A percentile compares a stretch with the other conserved stretches of the same genome.
These are phyloP conservation scores for Dolichallabes microphthalmus DNA, from an alignment of 2,113 vertebrate species.

Conservation along the genomic window DNA sequence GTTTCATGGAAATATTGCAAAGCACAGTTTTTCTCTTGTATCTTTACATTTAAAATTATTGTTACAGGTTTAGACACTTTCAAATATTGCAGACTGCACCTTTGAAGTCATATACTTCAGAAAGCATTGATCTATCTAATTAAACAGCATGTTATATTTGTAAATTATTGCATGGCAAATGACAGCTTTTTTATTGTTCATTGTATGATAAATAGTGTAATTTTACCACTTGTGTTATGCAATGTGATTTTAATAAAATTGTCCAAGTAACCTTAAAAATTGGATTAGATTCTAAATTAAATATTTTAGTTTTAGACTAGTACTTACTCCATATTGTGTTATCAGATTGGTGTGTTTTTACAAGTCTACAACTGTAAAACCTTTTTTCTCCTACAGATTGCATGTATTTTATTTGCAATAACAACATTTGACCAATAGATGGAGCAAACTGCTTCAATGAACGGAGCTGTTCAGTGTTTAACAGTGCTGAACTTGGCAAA, in stretches of 20 bases:
- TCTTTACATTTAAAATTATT: neutral
- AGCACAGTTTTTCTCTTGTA: neutral
- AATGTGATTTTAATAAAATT: neutral
- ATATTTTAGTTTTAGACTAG: neutral
- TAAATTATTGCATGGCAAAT: neutral
- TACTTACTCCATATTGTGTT: neutral
- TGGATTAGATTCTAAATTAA: neutral
- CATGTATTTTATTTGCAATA: constrained; percentile 38
- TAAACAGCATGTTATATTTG: neutral
- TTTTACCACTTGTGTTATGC: neutral
- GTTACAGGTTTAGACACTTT: neutral
- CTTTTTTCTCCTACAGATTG: no score
- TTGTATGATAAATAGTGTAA: neutral
- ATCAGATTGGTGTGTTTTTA: neutral
- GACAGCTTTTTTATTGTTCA: neutral
- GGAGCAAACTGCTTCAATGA: constrained; percentile 65
- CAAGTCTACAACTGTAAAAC: neutral
- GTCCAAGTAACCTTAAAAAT: no score
- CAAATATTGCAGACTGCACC: neutral
- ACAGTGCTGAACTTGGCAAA: constrained; percentile 55
- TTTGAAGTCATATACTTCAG: neutral
- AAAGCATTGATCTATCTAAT: neutral
- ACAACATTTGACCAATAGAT: constrained; percentile 75
- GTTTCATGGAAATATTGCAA: neutral
- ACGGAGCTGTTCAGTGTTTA: constrained; percentile 60